These are phyloP conservation scores for Crepidodera aurea DNA, from an alignment of 2,888 invertebrate genomes.

Conservation along the genomic window DNA sequence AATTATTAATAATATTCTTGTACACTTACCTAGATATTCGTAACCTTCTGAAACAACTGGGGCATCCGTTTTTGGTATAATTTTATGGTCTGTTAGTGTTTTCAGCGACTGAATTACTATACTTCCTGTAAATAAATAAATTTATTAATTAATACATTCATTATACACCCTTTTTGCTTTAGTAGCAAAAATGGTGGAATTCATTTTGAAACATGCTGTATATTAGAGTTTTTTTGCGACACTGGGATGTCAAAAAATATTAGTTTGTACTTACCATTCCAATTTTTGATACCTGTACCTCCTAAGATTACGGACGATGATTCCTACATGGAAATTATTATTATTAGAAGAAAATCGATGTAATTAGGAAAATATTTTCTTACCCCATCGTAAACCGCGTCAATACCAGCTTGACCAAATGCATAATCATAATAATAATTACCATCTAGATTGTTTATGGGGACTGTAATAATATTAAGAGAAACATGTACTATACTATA, in stretches of 20 bases:
- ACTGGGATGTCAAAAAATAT: too few species aligned
- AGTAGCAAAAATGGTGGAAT: too few species aligned
- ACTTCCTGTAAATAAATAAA: background rate
- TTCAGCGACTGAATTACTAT: slow-evolving; percentile 8
- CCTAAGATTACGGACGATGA: background rate
- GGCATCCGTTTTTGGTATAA: background rate
- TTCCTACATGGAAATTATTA: background rate
- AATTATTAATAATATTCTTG: too few species aligned
- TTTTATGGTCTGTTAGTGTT: background rate
- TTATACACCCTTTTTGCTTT: too few species aligned
- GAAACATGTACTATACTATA: too few species aligned
- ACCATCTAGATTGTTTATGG: background rate
- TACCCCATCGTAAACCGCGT: background rate
- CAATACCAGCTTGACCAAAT: slow-evolving; percentile 9
- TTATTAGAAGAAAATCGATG: background rate
- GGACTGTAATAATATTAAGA: background rate
- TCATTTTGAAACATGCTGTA: too few species aligned
- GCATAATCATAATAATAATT: slow-evolving; percentile 5
- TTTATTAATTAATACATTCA: background rate
- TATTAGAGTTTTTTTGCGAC: too few species aligned
- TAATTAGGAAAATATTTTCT: too few species aligned
- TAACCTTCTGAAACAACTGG: background rate
- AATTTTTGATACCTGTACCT: slow-evolving; percentile 6
- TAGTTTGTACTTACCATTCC: slow-evolving; percentile 6
- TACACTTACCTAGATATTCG: slow-evolving; percentile 4